Base-by-base conservation (phyloP, 2,888 invertebrate species). In the Reticulitermes lucifugus region DNA sequence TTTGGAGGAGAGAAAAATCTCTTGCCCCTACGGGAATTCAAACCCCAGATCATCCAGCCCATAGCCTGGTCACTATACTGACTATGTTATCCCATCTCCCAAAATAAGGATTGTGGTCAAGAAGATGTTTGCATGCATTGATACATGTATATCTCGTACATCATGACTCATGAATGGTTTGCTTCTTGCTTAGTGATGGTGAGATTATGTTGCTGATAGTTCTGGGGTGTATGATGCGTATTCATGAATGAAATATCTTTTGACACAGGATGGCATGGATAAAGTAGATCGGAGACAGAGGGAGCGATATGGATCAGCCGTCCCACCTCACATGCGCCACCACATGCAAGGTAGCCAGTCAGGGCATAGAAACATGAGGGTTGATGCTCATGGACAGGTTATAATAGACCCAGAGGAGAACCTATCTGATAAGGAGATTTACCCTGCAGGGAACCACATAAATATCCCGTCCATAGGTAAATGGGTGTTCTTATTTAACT, bases 391-490 rank as follows among this genome's bases (percentile, higher is more conserved):
- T 86, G 92, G 92, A 46, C 93, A 93, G 88, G 91, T 92, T 91
- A 94, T 96, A 86, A 94, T 97, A 88, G 97, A 97, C 89, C 96
- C 96, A 85, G 96, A 97, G 88, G 97, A 97, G 90, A 97, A 96
- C 91, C 92, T 97, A 70, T 96, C 96, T 88, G 97, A 97, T 90
- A 97, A 97, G 89, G 97, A 98, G 90, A 96, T 97, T 89, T 97
- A 95, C 89, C 93, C 93, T 22, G 92, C 92, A 87, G 81, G 81
- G 43, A 89, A 90, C 86, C 90, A 90, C 87, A 90, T 90, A 88
- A 89, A 89, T 86, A 91, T 92, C 87, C 92, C 91, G 79, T 90
- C 93, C 91, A 93, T 94, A 93, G 89, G 89, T 89, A 88, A 43
- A 29, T 65, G 25, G 9, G 25, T 65, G 46, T 12, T 46, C 12